Base-by-base conservation (phyloP, 1,140 invertebrate genomes). In the Euwallacea similis region DNA sequence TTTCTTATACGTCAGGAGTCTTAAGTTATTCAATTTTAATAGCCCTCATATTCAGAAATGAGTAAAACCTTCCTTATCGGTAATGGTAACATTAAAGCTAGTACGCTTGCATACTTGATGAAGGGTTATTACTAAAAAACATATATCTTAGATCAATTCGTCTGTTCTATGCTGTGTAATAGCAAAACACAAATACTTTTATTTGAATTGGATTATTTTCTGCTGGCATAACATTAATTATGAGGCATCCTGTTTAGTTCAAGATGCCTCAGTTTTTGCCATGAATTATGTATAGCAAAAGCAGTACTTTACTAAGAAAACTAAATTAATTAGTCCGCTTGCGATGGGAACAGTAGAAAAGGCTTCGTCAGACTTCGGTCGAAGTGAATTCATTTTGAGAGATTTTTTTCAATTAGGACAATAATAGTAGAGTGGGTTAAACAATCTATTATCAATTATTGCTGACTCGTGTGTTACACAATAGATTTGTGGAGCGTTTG, bases 281-380 rank as follows among this genome's bases (percentile, higher is more conserved):
- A 50, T 50, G 46, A 50, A 50, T 50, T 50, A 50, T 50, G 46
- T 50, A 50, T 50, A 13, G 46, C 46, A 50, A 11, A 50, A 50
- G 9, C 46, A 50, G 13, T 10, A 50, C 46, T 50, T 4, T 33
- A 33, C 21, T 33, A 33, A 33, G 21, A 33, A 33, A 33, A 33
- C 21, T 1, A 33, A 33, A 33, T 33, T 33, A 33, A 33, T 33
- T 33, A 33, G 21, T 33, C 61, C n/a, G 47, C 1, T 33, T 33
- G 21, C 21, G 21, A 33, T 33, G 21, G 21, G 21, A 33, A 33
- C 21, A 33, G 21, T 33, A 33, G 21, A 33, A 33, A 33, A 33
- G 1, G 21, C 4, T 33, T 33, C 21, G 21, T 33, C 1, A 33
- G 21, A 33, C 21, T 33, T 33, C 21, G 4, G 21, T 33, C 1